Evolutionary conservation across 2,113 vertebrate species (phyloP), one percentile per base, ranked within the genome.

Genomic region (Pterophyllum scalare): DNA sequence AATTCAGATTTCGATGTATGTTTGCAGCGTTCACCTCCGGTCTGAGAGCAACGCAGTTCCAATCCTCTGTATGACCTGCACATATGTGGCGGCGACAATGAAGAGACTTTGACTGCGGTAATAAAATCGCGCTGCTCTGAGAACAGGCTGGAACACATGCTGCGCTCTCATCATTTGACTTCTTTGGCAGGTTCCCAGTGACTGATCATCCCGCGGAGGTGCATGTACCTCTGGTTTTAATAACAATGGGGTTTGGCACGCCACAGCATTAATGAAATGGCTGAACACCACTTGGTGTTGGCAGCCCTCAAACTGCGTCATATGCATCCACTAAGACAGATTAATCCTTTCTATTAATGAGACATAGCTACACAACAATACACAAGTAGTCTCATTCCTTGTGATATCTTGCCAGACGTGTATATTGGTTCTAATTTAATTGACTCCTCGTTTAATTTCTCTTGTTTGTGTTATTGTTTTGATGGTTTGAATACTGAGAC

Each of bases 221-320:
- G 61, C 26, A 58, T 58, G 60, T 64, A 62, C 64, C 2, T 6
- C 35, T 52, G 54, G 43, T 59, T 75, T 81, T 75, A 82, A 85
- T 77, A 64, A 28, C 49, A 58, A 33, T 70, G 14, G 35, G 9
- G 7, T 62, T 80, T 83, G 76, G 79, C 80, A 57, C 38, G 22
- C 9, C 19, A 19, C 28, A 62, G 20, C 31, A 22, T 77, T 67
- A 59, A 78, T 84, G 56, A 67, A 86, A 81, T 67, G 19, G 65
- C 20, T 86, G 26, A 74, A 67, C 77, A 76, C 54, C 59, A 59
- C 56, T 77, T 62, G 49, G 35, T 46, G 65, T 65, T 83, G 62
- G 64, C 80, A 78, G 61, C 20, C 31, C 38, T 33, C 65, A 74
- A 54, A 72, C 46, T 72, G 46, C 26, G 33, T 26, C 67, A 72